These are phyloP conservation scores for Patella caerulea DNA, from an alignment of 2,888 invertebrate species.

Conservation along the genomic window DNA sequence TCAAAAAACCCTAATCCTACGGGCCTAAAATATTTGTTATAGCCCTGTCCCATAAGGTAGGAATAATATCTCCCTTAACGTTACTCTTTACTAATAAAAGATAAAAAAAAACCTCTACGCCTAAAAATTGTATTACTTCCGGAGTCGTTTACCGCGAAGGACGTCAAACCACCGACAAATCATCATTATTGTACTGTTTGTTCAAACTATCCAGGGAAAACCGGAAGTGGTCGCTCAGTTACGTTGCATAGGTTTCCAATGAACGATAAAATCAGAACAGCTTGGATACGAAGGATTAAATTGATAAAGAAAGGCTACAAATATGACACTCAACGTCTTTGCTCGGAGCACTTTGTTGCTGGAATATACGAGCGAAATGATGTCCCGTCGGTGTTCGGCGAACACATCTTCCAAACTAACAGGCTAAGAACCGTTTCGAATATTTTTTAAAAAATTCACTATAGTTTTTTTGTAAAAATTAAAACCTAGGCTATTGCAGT, in stretches of 20 bases:
- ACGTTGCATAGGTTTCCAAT: slow-evolving; percentile 1
- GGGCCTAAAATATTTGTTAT: neutral
- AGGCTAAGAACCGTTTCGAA: neutral
- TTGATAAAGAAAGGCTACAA: neutral
- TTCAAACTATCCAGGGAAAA: slow-evolving; percentile 1
- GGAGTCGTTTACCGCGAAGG: neutral
- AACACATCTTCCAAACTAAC: neutral
- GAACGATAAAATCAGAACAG: neutral
- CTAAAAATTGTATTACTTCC: neutral
- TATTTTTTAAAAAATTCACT: neutral
- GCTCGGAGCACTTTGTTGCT: neutral
- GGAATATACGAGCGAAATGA: neutral
- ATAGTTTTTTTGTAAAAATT: no score
- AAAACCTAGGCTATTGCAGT: no score
- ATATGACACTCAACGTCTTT: slow-evolving; percentile 1
- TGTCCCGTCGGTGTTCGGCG: neutral
- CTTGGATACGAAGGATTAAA: neutral
- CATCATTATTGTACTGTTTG: neutral
- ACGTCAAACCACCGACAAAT: neutral
- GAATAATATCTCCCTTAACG: neutral
- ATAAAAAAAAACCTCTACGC: no score
- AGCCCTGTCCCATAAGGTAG: neutral
- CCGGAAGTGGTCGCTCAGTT: neutral
- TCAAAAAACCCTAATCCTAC: no score
- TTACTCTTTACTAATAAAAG: no score